Evolutionary conservation across 2,888 invertebrate species (phyloP).

Genomic region (Notocelia uddmanniana): DNA sequence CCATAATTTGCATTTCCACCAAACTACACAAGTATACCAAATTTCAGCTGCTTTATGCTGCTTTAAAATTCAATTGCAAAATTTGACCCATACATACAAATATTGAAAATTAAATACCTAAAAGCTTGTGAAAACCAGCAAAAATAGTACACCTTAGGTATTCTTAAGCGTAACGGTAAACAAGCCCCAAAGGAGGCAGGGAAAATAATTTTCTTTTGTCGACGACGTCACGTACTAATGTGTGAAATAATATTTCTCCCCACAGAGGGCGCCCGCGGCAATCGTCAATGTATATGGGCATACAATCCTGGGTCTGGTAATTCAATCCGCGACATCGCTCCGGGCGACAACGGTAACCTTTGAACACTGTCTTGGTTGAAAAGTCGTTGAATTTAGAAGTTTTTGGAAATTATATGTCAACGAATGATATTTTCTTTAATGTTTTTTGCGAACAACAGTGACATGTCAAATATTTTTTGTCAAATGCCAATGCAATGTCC

Average conservation of each 20-base stretch:
- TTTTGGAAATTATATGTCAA: background rate
- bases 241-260: conserved; percentile 74
- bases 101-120: too few relatives aligned
- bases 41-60: too few relatives aligned
- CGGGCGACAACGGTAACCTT: conserved; percentile 56
- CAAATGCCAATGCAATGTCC: background rate
- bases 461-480: too few relatives aligned
- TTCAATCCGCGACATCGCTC: conserved; percentile 62
- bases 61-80: too few relatives aligned
- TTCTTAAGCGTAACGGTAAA: conserved; percentile 42
- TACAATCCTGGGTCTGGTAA: conserved; percentile 52
- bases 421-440: too few relatives aligned
- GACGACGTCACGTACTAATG: conserved; percentile 65
- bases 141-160: conserved; percentile 8
- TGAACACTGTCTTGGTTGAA: conserved; percentile 47
- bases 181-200: conserved; percentile 52
- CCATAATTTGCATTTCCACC: too few relatives aligned
- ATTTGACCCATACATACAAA: too few relatives aligned
- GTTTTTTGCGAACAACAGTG: too few relatives aligned
- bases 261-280: conserved; percentile 66
- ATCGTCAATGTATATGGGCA: conserved; percentile 49
- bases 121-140: too few relatives aligned
- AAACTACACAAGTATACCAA: too few relatives aligned
- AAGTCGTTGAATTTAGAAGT: conserved; percentile 4
- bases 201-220: conserved; percentile 62